Percentiles rank a stretch among this genome's conserved stretches.
These are phyloP conservation scores for Hermetia illucens DNA, from an alignment of 1,140 invertebrate genomes.

Conservation along the genomic window DNA sequence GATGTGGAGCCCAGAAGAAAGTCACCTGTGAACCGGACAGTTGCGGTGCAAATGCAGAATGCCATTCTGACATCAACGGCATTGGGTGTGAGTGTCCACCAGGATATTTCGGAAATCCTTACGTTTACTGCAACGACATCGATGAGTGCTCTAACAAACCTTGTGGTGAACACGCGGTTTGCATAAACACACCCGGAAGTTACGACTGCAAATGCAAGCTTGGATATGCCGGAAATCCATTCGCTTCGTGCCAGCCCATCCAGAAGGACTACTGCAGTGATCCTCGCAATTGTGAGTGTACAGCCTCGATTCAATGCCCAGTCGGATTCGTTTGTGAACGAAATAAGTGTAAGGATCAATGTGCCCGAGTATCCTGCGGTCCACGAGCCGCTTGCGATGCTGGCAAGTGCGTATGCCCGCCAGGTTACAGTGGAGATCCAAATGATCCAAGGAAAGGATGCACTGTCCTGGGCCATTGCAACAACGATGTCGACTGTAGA, in stretches of 20 bases:
- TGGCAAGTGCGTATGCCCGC: conserved; percentile 64
- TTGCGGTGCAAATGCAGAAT: conserved; percentile 67
- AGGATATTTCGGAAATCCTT: conserved; percentile 75
- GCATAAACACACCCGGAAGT: conserved; percentile 74
- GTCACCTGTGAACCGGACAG: conserved; percentile 55
- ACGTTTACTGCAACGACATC: conserved; percentile 69
- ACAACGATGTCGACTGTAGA: conserved; percentile 64
- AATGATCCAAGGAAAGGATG: conserved; percentile 54
- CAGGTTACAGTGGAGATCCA: conserved; percentile 64
- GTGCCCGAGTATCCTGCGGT: conserved; percentile 58
- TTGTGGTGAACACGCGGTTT: conserved; percentile 73
- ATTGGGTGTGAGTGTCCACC: conserved; percentile 69
- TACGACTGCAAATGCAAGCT: conserved; percentile 77
- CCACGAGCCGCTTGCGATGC: conserved; percentile 65
- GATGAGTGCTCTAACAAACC: conserved; percentile 71
- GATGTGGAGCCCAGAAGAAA: conserved; percentile 53
- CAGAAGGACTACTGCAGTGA: conserved; percentile 52
- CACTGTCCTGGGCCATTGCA: conserved; percentile 51
- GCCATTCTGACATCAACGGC: conserved; percentile 51
- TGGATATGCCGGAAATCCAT: conserved; percentile 72
- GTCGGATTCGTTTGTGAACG: conserved; percentile 54
- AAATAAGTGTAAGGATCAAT: conserved; percentile 57
- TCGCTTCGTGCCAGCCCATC: conserved; percentile 54
- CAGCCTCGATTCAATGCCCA: conserved; percentile 52
- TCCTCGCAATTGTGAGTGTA: conserved; percentile 52